These are phyloP conservation scores for Limnothrissa miodon DNA, from an alignment of 2,113 vertebrate genomes.

Conservation along the genomic window DNA sequence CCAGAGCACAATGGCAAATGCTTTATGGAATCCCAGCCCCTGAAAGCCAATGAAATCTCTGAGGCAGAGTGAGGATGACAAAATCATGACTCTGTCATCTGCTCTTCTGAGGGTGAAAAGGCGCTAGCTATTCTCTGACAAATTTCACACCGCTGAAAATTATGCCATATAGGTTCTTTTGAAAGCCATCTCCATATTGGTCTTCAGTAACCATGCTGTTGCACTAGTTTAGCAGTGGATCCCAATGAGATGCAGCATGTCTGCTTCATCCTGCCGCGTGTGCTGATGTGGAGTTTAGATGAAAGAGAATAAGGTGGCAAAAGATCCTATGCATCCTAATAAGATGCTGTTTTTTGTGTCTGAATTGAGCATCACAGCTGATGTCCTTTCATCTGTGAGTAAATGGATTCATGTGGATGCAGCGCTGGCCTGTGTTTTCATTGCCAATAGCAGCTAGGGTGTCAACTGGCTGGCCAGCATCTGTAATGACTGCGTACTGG, in stretches of 20 bases:
- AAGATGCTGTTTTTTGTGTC: not conserved
- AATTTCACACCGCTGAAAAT: not conserved
- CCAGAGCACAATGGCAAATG: not conserved
- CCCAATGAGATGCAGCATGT: not conserved
- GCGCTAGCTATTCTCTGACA: not conserved
- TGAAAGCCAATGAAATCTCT: not conserved
- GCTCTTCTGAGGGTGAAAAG: not conserved
- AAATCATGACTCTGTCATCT: not conserved
- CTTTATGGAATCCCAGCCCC: not conserved
- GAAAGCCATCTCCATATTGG: not conserved
- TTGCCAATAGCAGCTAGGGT: not conserved
- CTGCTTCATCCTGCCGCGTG: not conserved
- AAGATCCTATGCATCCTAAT: not conserved
- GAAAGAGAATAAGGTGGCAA: not conserved
- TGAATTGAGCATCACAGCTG: not conserved
- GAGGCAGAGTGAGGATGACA: not conserved
- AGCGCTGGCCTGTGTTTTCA: conserved; percentile 1
- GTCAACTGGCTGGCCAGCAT: not conserved
- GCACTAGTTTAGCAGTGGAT: not conserved
- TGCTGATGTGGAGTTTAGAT: not conserved
- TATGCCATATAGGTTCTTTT: not conserved
- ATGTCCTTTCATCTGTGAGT: not conserved
- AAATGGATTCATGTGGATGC: not conserved
- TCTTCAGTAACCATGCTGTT: not conserved
- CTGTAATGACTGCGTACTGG: not conserved